Percentiles rank a stretch among this genome's conserved stretches.
phyloP scores from a whole-genome alignment of 2,888 invertebrate genomes.

The Drosophila rubida region DNA sequence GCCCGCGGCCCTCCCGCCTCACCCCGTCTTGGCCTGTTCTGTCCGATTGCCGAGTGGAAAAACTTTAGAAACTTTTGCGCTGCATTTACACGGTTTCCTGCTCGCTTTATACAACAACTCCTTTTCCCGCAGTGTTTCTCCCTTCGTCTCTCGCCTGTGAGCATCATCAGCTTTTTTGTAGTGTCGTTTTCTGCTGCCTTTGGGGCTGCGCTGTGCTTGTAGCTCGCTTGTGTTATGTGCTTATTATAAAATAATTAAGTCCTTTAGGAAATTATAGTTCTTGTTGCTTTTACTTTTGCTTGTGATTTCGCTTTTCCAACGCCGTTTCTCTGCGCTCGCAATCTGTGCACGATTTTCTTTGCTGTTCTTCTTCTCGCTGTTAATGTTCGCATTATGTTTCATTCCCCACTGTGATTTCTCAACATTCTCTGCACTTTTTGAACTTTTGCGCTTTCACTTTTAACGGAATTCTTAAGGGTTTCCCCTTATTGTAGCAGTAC shows the following conservation, averaged over 20 bases:
- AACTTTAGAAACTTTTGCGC: slow-evolving; percentile 69
- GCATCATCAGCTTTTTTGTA: background rate
- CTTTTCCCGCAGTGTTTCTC: background rate
- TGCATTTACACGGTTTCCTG: slow-evolving; percentile 67
- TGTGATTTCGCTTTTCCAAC: slow-evolving; percentile 35
- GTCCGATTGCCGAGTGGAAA: slow-evolving; percentile 53
- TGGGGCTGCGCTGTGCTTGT: slow-evolving; percentile 34
- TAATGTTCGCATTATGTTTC: background rate
- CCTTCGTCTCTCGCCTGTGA: background rate
- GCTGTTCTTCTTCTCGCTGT: slow-evolving; percentile 6
- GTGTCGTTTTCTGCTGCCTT: slow-evolving; percentile 18
- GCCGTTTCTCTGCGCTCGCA: slow-evolving; percentile 37
- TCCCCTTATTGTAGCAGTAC: background rate
- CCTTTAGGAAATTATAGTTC: slow-evolving; percentile 81
- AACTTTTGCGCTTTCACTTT: background rate
- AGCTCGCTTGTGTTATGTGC: slow-evolving; percentile 69
- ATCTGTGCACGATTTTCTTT: slow-evolving; percentile 40
- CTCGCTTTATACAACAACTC: slow-evolving; percentile 18
- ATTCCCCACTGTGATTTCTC: slow-evolving; percentile 29
- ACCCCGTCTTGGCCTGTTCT: slow-evolving; percentile 6
- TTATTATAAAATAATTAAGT: slow-evolving; percentile 83
- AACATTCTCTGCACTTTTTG: slow-evolving; percentile 1
- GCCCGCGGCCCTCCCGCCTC: background rate
- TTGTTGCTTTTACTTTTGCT: slow-evolving; percentile 53
- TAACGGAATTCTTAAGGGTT: background rate